Conservation (phyloP, 2,113 vertebrate genomes). For the Ifrita kowaldi region DNA sequence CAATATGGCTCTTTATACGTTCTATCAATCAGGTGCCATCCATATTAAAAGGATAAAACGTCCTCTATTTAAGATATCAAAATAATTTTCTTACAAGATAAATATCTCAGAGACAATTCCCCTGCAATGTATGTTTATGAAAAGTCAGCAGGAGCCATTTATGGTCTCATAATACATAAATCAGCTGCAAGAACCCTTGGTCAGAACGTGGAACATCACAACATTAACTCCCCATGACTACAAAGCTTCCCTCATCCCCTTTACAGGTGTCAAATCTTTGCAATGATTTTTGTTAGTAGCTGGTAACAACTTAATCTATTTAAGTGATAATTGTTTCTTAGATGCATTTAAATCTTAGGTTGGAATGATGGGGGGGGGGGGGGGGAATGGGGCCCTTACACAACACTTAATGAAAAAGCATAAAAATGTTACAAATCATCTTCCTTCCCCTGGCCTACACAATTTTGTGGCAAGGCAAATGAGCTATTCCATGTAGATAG, state of each 20-base stretch:
- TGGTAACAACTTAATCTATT: conserved; percentile 7
- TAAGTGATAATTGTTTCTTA: neutral
- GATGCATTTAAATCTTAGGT: neutral
- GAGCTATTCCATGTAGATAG: neutral
- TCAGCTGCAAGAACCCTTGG: conserved; percentile 14
- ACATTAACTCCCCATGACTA: neutral
- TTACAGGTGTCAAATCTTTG: neutral
- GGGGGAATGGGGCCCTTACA: neutral
- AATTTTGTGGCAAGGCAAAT: conserved; percentile 18
- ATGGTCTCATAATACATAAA: conserved; percentile 8
- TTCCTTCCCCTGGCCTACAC: neutral
- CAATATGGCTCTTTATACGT: neutral
- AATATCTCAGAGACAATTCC: conserved; percentile 14
- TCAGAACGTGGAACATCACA: neutral
- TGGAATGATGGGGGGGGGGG: fast-evolving
- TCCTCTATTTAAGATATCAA: neutral
- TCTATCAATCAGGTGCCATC: neutral
- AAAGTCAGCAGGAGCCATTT: conserved; percentile 37
- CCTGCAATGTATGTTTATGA: neutral
- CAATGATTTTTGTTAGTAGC: neutral
- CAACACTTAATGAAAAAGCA: neutral
- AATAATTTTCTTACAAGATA: conserved; percentile 27
- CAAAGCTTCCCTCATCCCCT: neutral
- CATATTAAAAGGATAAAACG: neutral
- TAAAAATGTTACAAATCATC: neutral